Evolutionary conservation across 2,888 invertebrate species (phyloP), one percentile per base, ranked within the genome.

Genomic region (Luffia ferchaultella): DNA sequence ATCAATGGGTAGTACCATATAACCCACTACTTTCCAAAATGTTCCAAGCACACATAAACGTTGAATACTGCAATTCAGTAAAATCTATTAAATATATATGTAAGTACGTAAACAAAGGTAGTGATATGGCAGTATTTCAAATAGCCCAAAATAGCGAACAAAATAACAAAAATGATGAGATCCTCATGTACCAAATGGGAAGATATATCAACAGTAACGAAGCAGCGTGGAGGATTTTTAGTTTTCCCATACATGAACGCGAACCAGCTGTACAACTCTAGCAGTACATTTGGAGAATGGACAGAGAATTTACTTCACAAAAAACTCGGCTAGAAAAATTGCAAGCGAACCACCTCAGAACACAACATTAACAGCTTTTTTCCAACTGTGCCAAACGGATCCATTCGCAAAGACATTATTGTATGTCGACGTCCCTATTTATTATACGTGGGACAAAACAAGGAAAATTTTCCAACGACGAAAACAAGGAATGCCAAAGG

Each of bases 371-470:
- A 40, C 48, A 50, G 50, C 48, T 48, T 16, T 16, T n/a, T 17
- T 42, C 42, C 49, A 50, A 49, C 53, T 51, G 46, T 42, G 60
- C 49, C 53, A 58, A 48, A 58, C 45, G 15, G 57, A 60, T 56
- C 49, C 52, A 20, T 60, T 60, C 44, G 56, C 60, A 16, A 20
- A 18, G 54, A 61, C 49, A 44, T 48, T 58, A 44, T 53, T 60
- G 18, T 59, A 59, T 45, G 47, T 55, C 43, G 59, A 60, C 50
- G 54, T 60, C 53, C 59, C 56, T 51, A 42, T 43, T 47, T 60
- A 60, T 56, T 59, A 58, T 51, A 59, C 58, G 1, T 59, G 59
- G 58, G 59, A 59, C 54, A 48, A 53, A 53, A 55, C 59, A 7
- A 55, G 56, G 52, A 58, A 45, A 48, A 57, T 16, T 52, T 59